These are phyloP conservation scores for Trichopoda pennipes DNA, from an alignment of 2,888 invertebrate species.

Conservation along the genomic window DNA sequence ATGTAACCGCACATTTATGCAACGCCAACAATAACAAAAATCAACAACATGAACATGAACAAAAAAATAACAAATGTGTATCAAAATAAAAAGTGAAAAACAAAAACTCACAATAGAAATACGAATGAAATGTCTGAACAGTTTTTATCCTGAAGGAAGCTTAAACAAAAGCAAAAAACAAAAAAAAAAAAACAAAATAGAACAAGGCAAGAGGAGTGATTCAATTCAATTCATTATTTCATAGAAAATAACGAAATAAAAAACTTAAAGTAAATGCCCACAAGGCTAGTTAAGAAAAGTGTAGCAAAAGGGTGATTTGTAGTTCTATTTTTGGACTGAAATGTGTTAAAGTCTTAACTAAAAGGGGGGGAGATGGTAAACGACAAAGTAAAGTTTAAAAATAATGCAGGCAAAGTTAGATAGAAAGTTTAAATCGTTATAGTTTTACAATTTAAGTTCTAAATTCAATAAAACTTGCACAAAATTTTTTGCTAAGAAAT, in stretches of 20 bases:
- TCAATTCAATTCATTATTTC: slow-evolving; percentile 59
- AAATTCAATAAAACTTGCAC: too few relatives aligned
- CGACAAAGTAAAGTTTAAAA: background rate
- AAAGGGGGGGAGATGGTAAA: background rate
- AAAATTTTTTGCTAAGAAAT: too few relatives aligned
- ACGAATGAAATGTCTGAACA: slow-evolving; percentile 57
- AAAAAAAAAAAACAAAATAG: background rate
- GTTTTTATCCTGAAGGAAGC: slow-evolving; percentile 53
- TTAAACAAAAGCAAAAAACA: slow-evolving; percentile 9
- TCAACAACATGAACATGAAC: background rate
- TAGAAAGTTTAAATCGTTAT: too few relatives aligned
- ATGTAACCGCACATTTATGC: slow-evolving; percentile 54
- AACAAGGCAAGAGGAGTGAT: slow-evolving; percentile 42
- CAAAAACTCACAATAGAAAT: slow-evolving; percentile 39
- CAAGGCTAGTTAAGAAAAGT: slow-evolving; percentile 29
- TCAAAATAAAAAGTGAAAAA: background rate
- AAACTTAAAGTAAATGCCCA: slow-evolving; percentile 57
- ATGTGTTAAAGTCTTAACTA: background rate
- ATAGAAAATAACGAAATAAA: slow-evolving; percentile 32
- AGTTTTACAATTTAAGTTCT: too few relatives aligned
- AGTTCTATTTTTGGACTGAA: slow-evolving; percentile 3
- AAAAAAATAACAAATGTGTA: background rate
- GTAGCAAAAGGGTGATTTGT: slow-evolving; percentile 25
- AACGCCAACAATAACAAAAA: slow-evolving; percentile 31
- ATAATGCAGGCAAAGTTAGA: too few relatives aligned